Base-by-base conservation (phyloP, 2,888 invertebrate genomes). In the Carcina quercana region DNA sequence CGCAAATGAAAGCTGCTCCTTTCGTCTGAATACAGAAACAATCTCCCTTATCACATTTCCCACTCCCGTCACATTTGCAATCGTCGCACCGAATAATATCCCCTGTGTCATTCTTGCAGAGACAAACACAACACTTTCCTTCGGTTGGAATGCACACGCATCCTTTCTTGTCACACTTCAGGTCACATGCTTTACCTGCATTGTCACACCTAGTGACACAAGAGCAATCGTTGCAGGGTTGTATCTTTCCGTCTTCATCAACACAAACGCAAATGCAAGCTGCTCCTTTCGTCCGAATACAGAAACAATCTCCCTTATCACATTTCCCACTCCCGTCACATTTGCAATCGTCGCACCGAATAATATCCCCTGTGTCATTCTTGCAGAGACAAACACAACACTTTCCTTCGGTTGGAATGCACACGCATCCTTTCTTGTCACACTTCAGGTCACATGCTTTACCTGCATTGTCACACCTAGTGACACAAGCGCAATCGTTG, bases 241-340 rank as follows among this genome's bases (percentile, higher is more conserved):
- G 43, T 5, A 57, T 48, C 1, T 46, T 44, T 0, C 49, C 47
- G 2, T 53, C 41, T 4, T 44, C 48, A 3, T 62, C 49, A 1
- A 35, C 33, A 34, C 53, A 56, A 6, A 53, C 35, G 13, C 59
- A 57, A 6, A 53, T 32, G 40, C 51, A 57, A 19, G 38, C 15
- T 6, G 45, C 46, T 1, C 59, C 57, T 2, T 42, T 40, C 8
- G 62, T 60, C 1, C 34, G 32, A 8, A 65, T 50, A 37, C 67
- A 72, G 32, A 55, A 37, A 37, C 72, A 71, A 15, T 53, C 50
- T 0, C 36, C 30, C 25, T 43, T 42, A 25, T 50, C 48, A 26
- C 57, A 57, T 33, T 51, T 52, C 3, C 30, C 32, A 19, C 32
- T 25, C n/a, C 35, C 22, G 7, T 13, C 25, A 17, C 59, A 61